A percentile compares a stretch with the other conserved stretches of the same genome.
These are phyloP conservation scores for Drosophila lutescens DNA, from an alignment of 2,888 invertebrate species.

Conservation along the genomic window DNA sequence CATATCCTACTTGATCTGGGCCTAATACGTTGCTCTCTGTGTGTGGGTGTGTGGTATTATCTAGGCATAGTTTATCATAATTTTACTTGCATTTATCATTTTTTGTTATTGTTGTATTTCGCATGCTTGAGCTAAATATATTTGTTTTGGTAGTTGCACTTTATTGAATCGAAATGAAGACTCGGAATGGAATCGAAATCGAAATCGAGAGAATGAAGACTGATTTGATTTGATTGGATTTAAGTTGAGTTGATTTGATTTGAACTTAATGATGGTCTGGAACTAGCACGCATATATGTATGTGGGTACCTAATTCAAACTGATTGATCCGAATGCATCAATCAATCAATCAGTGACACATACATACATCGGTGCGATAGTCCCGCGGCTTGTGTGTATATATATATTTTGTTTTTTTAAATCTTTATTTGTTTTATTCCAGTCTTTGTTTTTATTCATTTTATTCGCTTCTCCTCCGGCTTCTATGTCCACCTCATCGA, in stretches of 20 bases:
- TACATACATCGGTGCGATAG: background rate
- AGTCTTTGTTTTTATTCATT: conserved; percentile 71
- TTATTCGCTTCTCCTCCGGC: conserved; percentile 29
- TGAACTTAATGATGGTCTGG: conserved; percentile 9
- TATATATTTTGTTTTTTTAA: conserved; percentile 47
- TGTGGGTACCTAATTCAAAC: background rate
- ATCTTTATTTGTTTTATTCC: conserved; percentile 57
- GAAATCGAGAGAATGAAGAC: conserved; percentile 36
- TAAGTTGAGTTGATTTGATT: conserved; percentile 4
- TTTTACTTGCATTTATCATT: conserved; percentile 26
- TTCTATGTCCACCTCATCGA: conserved; percentile 3
- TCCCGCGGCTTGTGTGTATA: conserved; percentile 11
- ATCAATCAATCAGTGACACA: background rate
- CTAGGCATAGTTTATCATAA: conserved; percentile 37
- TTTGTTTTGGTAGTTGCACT: conserved; percentile 12
- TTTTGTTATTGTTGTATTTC: conserved; percentile 28
- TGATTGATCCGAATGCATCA: background rate
- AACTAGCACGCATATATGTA: background rate
- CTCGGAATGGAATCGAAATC: conserved; percentile 29
- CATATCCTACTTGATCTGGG: conserved; percentile 34
- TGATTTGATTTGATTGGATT: conserved; percentile 14
- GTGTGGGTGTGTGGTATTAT: conserved; percentile 24
- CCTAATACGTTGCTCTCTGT: conserved; percentile 34
- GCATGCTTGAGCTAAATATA: conserved; percentile 44
- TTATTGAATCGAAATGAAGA: conserved; percentile 28